These are phyloP conservation scores for Egretta garzetta DNA, from an alignment of 2,113 vertebrate species.

Conservation along the genomic window DNA sequence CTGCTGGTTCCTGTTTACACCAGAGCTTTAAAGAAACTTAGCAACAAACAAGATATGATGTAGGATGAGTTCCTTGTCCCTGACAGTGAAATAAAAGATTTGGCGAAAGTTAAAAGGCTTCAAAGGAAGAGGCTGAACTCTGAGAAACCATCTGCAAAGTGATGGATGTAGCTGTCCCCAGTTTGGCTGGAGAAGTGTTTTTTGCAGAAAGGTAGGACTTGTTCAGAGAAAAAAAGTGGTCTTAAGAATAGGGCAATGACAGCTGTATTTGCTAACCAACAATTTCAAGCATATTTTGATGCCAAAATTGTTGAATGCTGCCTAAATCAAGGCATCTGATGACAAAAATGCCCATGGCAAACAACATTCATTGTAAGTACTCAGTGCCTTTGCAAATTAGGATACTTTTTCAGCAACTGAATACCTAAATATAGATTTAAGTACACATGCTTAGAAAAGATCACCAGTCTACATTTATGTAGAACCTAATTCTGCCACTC, in stretches of 20 bases:
- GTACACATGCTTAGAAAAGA: background rate
- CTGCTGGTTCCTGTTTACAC: background rate
- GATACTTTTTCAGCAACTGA: background rate
- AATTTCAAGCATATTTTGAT: background rate
- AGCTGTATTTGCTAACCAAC: background rate
- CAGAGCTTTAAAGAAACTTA: background rate
- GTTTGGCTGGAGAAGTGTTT: background rate
- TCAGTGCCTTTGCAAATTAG: background rate
- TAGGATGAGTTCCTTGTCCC: background rate
- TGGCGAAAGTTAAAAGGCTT: background rate
- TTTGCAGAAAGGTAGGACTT: background rate
- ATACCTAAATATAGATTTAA: background rate
- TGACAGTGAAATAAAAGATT: background rate
- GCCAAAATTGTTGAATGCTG: background rate
- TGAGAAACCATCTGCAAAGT: background rate
- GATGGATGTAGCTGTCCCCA: background rate
- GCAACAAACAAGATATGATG: background rate
- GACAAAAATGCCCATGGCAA: background rate
- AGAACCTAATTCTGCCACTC: background rate
- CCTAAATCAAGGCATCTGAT: background rate
- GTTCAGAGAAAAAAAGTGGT: background rate
- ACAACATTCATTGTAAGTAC: background rate
- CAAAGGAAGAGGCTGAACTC: background rate
- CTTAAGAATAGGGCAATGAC: background rate
- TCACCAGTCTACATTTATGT: background rate